Base-by-base conservation (phyloP, 2,113 vertebrate species). In the Ursus arctos region DNA sequence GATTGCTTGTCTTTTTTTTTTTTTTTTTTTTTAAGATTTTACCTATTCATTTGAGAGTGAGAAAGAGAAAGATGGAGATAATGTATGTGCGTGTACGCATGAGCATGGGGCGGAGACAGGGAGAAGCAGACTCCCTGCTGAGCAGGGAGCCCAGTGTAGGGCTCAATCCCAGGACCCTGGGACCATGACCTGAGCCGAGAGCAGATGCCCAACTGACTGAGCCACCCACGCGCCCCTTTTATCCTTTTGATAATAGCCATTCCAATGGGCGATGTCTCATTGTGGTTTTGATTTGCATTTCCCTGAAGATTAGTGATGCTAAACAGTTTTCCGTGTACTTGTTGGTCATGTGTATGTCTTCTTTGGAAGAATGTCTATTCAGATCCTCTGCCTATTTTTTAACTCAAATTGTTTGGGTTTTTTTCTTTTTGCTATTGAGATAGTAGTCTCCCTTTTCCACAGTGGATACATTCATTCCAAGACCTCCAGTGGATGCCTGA, bases 231-330 rank as follows among this genome's bases (percentile, higher is more conserved):
- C 0, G 59, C 24, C 24, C 59, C 59, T 57, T 16, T 80, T 87
- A 2, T 81, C 28, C 61, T 92, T 87, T 57, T 91, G 80, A 57
- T 47, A 31, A 65, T 57, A 81, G 26, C 11, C 12, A 33, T 53
- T 31, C 5, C 61, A 47, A 18, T 24, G 51, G 43, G 28, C 71
- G 6, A 28, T 92, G 55, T 53, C 33, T 87, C 47, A 63, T 33
- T 81, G 55, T 74, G n/a, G 43, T 95, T 92, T 92, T 95, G 55
- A 65, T 65, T 55, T 92, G n/a, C 47, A 63, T 95, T 88, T 88
- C 28, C 28, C 76, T 88, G 76, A 55, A 82, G 55, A 65, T n/a
- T 28, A 95, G 43, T 63, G 43, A 81, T 72, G 19, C 26, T 81
- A 53, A 22, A n/a, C 51, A 79, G 69, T 65, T 95, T 69, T 63